Percentiles rank a stretch among this genome's conserved stretches.
These are phyloP conservation scores for Dione juno DNA, from an alignment of 2,888 invertebrate genomes.

Conservation along the genomic window DNA sequence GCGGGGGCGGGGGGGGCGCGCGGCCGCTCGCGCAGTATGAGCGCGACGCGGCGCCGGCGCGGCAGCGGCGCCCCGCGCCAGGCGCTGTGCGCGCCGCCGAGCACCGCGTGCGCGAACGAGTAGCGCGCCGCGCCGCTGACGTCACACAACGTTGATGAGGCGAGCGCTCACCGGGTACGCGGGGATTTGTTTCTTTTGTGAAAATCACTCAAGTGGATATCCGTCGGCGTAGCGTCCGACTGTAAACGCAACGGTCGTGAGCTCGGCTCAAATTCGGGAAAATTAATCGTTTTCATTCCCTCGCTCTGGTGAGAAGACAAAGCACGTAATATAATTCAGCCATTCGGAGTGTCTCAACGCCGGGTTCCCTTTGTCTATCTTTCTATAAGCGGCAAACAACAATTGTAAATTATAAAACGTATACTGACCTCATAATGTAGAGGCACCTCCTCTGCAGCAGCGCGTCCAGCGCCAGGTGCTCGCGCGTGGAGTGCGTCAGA, in stretches of 20 bases:
- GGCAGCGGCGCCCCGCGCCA: slow-evolving; percentile 59
- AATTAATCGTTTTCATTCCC: too few relatives aligned
- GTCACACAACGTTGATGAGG: too few relatives aligned
- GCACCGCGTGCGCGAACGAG: slow-evolving; percentile 95
- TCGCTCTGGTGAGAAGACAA: too few relatives aligned
- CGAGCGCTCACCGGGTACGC: too few relatives aligned
- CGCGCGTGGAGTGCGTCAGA: slow-evolving; percentile 86
- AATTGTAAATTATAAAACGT: neutral
- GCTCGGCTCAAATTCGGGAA: too few relatives aligned
- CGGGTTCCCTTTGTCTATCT: neutral
- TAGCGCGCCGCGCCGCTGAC: slow-evolving; percentile 91
- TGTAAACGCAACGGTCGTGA: too few relatives aligned
- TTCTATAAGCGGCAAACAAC: neutral
- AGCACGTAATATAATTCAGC: too few relatives aligned
- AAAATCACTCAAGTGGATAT: too few relatives aligned
- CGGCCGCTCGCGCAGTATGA: slow-evolving; percentile 61
- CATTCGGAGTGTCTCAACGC: neutral
- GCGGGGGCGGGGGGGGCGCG: too few relatives aligned
- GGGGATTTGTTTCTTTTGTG: too few relatives aligned
- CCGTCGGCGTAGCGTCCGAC: too few relatives aligned
- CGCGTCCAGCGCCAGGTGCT: slow-evolving; percentile 87
- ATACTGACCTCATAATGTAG: slow-evolving; percentile 91
- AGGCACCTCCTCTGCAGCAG: slow-evolving; percentile 91
- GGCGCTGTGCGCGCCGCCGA: slow-evolving; percentile 80
- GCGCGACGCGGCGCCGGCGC: slow-evolving; percentile 60